Conservation (phyloP, 2,888 invertebrate genomes). For the Yponomeuta cagnagella region DNA sequence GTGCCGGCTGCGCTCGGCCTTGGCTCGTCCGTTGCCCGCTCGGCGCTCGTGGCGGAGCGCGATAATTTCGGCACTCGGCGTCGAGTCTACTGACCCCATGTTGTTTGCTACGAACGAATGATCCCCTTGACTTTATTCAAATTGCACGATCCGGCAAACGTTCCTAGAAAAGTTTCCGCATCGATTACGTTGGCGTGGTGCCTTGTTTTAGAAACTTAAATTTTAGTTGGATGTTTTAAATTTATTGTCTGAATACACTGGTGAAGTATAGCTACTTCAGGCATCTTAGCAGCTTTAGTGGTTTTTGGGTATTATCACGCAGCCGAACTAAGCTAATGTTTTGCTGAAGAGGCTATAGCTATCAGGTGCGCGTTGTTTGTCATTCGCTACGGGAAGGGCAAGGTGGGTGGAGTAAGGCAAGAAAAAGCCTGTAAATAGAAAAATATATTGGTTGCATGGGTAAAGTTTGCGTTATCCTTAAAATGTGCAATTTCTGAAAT, state of each 20-base stretch:
- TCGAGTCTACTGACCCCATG: constrained; percentile 70
- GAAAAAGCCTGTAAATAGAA: no score
- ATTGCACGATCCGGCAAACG: constrained; percentile 41
- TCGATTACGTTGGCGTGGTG: not conserved
- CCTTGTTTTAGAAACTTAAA: not conserved
- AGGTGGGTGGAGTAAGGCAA: no score
- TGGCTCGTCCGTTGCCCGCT: constrained; percentile 66
- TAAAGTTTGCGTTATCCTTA: no score
- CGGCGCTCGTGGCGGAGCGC: constrained; percentile 42
- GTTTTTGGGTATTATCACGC: no score
- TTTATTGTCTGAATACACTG: not conserved
- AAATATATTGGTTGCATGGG: no score
- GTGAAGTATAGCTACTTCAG: not conserved
- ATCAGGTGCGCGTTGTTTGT: no score
- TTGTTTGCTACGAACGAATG: constrained; percentile 64
- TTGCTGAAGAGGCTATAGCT: no score
- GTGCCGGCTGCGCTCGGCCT: constrained; percentile 43
- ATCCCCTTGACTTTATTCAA: constrained; percentile 74
- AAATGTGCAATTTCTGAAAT: no score
- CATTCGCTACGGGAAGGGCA: no score
- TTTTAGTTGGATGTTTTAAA: not conserved
- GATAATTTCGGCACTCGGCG: constrained; percentile 67
- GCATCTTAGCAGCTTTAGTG: no score
- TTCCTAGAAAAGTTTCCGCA: constrained; percentile 15
- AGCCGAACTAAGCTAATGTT: no score